Percentiles rank a stretch among this genome's conserved stretches.
Conservation (phyloP, 2,888 invertebrate genomes). For the Sylvicola cinctus region DNA sequence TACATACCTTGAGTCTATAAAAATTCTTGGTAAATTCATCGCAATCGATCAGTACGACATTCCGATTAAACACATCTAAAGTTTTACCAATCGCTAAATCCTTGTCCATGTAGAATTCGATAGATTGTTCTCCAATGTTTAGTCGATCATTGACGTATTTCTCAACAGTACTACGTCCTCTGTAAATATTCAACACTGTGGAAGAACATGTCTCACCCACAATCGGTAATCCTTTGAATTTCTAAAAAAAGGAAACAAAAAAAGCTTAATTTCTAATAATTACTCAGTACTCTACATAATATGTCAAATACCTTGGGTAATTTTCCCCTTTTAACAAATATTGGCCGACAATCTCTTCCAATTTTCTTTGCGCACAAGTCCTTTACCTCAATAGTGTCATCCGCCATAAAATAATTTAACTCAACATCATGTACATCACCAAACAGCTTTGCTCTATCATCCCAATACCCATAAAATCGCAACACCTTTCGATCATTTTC, state of each 20-base stretch:
- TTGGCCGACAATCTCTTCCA: conserved; percentile 46
- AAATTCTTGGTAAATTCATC: conserved; percentile 73
- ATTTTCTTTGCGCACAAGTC: conserved; percentile 47
- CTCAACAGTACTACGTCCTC: conserved; percentile 28
- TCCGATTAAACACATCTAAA: conserved; percentile 63
- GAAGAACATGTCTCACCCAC: conserved; percentile 29
- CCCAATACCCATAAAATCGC: conserved; percentile 78
- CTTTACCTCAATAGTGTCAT: conserved; percentile 76
- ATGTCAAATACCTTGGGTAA: conserved; percentile 47
- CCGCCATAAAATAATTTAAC: conserved; percentile 66
- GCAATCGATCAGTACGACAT: conserved; percentile 59
- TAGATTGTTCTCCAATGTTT: conserved; percentile 27
- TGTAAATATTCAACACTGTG: conserved; percentile 42
- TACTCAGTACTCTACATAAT: conserved; percentile 1
- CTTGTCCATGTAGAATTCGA: conserved; percentile 17
- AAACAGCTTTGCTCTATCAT: conserved; percentile 55
- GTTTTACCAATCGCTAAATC: conserved; percentile 68
- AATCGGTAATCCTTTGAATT: conserved; percentile 15
- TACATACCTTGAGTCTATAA: conserved; percentile 40
- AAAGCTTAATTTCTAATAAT: background rate
- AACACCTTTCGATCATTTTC: conserved; percentile 53
- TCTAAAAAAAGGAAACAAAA: conserved; percentile 5
- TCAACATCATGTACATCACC: conserved; percentile 61
- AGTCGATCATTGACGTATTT: conserved; percentile 37
- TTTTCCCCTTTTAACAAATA: conserved; percentile 53